phyloP scores from a whole-genome alignment of 2,888 invertebrate species.

The Psococerastis gibbosa region DNA sequence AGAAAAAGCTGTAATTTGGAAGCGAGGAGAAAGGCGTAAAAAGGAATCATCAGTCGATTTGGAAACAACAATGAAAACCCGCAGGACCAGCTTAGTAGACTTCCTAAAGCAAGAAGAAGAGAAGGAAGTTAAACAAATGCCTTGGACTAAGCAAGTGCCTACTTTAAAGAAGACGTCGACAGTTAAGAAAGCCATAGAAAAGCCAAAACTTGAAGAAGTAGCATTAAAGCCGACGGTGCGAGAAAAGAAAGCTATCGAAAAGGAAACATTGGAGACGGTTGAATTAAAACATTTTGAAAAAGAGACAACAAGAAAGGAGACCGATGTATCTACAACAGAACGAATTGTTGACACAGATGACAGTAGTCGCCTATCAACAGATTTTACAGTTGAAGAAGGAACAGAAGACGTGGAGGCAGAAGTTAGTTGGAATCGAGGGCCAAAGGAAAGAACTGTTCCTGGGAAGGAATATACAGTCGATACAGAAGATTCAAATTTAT shows the following conservation, averaged over 20 bases:
- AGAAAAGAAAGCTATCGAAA: conserved; percentile 15
- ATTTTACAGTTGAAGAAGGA: conserved; percentile 13
- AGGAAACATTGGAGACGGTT: conserved; percentile 25
- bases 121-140: conserved; percentile 8
- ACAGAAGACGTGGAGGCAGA: conserved; percentile 8
- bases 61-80: conserved; percentile 1
- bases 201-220: conserved; percentile 17
- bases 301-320: conserved; percentile 20
- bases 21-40: conserved; percentile 3
- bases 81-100: conserved; percentile 3
- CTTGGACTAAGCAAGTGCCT: conserved; percentile 13
- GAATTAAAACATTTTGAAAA: conserved; percentile 31
- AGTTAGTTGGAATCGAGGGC: neutral
- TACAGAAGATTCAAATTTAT: neutral
- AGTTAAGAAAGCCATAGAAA: conserved; percentile 14
- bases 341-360: conserved; percentile 18
- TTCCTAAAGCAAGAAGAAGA: neutral
- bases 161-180: conserved; percentile 15
- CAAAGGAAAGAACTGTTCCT: neutral
- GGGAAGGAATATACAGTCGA: conserved; percentile 8
- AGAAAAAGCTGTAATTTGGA: conserved; percentile 13
- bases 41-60: conserved; percentile 9
- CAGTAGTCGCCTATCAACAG: conserved; percentile 18
- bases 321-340: conserved; percentile 14
- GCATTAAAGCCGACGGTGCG: conserved; percentile 19